Evolutionary conservation across 1,140 invertebrate species (phyloP).

Genomic region (Drosophila sturtevanti): DNA sequence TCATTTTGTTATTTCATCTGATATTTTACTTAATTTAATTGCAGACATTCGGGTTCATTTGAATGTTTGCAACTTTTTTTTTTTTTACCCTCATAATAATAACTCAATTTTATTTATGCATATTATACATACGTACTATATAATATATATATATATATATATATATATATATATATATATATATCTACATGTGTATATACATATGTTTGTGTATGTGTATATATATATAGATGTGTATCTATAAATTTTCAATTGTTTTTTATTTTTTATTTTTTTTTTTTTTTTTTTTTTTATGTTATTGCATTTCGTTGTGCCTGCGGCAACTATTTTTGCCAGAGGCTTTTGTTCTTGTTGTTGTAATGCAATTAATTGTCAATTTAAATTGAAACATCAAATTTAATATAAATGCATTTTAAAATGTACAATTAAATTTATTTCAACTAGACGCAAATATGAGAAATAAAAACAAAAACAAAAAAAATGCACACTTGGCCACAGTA

Average conservation of each 20-base stretch:
- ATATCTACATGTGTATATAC: conserved; percentile 26
- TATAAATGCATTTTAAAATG: conserved; percentile 73
- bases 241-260: conserved; percentile 9
- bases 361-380: conserved; percentile 77
- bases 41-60: background rate
- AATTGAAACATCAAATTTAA: conserved; percentile 78
- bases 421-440: conserved; percentile 73
- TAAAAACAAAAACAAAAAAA: conserved; percentile 21
- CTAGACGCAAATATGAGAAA: conserved; percentile 38
- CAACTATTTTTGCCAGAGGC: conserved; percentile 9
- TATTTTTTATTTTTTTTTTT: conserved; percentile 9
- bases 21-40: conserved; percentile 8
- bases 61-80: background rate
- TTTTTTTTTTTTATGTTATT: conserved; percentile 3
- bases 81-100: background rate
- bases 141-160: conserved; percentile 28
- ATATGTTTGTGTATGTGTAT: conserved; percentile 19
- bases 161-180: conserved; percentile 23
- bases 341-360: conserved; percentile 58
- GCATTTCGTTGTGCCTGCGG: conserved; percentile 4
- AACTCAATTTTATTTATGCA: conserved; percentile 62
- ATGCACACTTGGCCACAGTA: conserved; percentile 43
- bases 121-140: conserved; percentile 44
- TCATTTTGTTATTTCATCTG: conserved; percentile 4
- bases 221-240: conserved; percentile 29